Evolutionary conservation across 2,797 vertebrate species (phyloP), one percentile per base, ranked within the genome.

Genomic region (Hapalemur alaotrensis): DNA sequence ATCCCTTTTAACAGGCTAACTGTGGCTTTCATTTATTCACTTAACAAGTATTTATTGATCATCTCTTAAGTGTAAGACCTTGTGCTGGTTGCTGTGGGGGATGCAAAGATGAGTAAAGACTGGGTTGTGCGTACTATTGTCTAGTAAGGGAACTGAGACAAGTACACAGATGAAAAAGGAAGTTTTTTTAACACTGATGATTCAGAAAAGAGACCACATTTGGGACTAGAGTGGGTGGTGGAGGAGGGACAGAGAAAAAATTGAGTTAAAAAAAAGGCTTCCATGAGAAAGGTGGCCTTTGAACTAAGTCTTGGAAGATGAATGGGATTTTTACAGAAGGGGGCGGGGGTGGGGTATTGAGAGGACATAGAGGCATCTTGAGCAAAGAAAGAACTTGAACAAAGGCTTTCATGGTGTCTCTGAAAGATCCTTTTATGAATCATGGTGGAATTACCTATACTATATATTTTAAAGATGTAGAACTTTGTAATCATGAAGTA

Each of bases 271-370:
- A 78, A 96, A 89, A 81, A 73, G 10, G 7, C 59, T 97, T 95
- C 79, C 50, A 17, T 86, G 85, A 89, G 95, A 95, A 87, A 95
- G 69, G 91, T 95, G 87, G 70, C 94, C 96, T 97, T 97, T 97
- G 93, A 97, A 97, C 61, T 90, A 95, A 97, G 73, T 78, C 95
- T 95, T 91, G 92, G 79, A 91, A 95, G 93, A 96, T 97, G 85
- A 96, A 93, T 96, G 67, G 88, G 89, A 93, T 81, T 97, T 95
- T 96, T 95, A 90, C 76, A 95, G 72, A 89, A 4, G 6, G 54
- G 10, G 57, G 69, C 54, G 78, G 75, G 89, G 89, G 57, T 87
- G 20, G 63, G 88, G 65, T 95, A 92, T 97, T 93, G 94, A 94
- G 88, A 95, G 43, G 92, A 93, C n/a, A 50, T 69, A 41, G 78